phyloP scores from a whole-genome alignment of 2,797 vertebrate genomes.

The Sebastes nivosus region DNA sequence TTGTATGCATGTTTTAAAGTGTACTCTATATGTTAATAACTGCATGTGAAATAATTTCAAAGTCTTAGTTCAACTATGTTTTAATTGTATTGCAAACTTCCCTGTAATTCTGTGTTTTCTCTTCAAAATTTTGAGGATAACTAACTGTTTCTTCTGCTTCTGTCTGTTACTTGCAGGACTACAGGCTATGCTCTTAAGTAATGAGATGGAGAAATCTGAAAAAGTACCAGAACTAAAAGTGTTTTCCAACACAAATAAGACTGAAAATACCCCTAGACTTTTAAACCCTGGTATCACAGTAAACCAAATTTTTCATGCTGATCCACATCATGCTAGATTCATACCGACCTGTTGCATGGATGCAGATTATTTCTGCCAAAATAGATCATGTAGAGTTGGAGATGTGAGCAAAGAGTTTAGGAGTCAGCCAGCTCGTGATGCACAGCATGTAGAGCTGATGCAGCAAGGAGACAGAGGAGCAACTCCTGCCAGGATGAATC shows the following conservation, averaged over 20 bases:
- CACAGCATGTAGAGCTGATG: neutral
- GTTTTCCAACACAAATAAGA: neutral
- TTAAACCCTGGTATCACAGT: neutral
- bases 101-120: neutral
- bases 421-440: neutral
- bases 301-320: neutral
- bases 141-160: neutral
- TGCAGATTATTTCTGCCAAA: neutral
- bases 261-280: neutral
- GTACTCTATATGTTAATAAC: neutral
- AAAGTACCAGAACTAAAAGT: neutral
- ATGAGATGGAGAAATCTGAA: slow-evolving; percentile 44
- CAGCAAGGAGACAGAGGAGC: neutral
- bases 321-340: neutral
- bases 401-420: neutral
- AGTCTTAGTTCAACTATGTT: neutral
- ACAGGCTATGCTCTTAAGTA: neutral
- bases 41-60: neutral
- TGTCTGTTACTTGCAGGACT: slow-evolving; percentile 12
- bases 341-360: neutral
- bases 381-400: neutral
- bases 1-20: neutral
- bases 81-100: neutral
- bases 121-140: neutral
- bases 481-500: neutral